phyloP scores from a whole-genome alignment of 2,113 vertebrate species.

The Scytalopus superciliaris region DNA sequence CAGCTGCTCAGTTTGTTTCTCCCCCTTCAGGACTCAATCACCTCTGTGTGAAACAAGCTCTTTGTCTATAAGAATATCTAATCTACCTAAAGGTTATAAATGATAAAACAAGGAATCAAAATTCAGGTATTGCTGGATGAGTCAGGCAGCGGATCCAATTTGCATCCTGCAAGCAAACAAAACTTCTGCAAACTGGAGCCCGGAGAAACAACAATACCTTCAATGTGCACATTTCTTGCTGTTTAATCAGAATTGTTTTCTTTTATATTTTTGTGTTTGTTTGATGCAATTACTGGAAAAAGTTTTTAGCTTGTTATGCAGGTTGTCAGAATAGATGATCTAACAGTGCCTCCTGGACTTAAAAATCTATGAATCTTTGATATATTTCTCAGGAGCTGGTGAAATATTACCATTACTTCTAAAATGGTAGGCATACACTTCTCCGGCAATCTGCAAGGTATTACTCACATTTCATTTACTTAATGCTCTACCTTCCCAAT shows the following conservation, averaged over 20 bases:
- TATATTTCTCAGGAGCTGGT: conserved; percentile 30
- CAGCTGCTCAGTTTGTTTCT: not conserved
- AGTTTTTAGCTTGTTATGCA: conserved; percentile 59
- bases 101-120: conserved; percentile 16
- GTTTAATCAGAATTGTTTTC: conserved; percentile 63
- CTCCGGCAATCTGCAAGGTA: conserved; percentile 18
- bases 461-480: conserved; percentile 52
- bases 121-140: not conserved
- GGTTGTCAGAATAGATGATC: conserved; percentile 58
- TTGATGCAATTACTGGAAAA: conserved; percentile 54
- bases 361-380: conserved; percentile 48
- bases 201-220: not conserved
- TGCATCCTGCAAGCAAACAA: conserved; percentile 37
- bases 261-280: not conserved
- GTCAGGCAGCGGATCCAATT: not conserved
- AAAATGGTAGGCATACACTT: conserved; percentile 38
- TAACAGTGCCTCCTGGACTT: conserved; percentile 51
- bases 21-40: not conserved
- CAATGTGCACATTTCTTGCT: not conserved
- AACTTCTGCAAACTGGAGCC: conserved; percentile 28
- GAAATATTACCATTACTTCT: conserved; percentile 20
- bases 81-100: not conserved
- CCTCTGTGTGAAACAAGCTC: not conserved
- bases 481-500: conserved; percentile 23
- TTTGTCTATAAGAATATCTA: not conserved